Evolutionary conservation across 2,888 invertebrate genomes (phyloP), one percentile per base, ranked within the genome.

Genomic region (Dysmachus trigonus): DNA sequence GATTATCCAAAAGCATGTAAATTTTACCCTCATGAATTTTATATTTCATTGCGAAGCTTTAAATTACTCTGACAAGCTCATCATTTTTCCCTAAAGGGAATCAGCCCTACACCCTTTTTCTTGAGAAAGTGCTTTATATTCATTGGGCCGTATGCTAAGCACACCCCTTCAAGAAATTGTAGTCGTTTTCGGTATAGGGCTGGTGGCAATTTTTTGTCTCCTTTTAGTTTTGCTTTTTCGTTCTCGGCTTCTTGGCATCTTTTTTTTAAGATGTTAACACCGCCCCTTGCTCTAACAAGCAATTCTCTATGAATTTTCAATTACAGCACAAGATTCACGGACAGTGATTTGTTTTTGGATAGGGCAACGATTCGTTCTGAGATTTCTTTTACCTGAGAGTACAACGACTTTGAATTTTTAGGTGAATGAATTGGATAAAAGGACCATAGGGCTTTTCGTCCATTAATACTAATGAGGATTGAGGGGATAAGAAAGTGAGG

Each of bases 91-190:
- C 62, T 27, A 38, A 7, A 22, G 38, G 7, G 33, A 18, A 35
- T 22, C n/a, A n/a, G n/a, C n/a, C n/a, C 22, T 82, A 27, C 71
- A 82, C 82, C 82, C 82, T 82, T 82, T 82, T 82, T 62, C 62
- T 62, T 62, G 53, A 35, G 62, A 82, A 82, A 62, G 33, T 82
- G 33, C 82, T 82, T 82, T 62, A 82, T 82, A 82, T 82, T 82
- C 82, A 82, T 82, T 33, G 62, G 82, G 35, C 62, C 35, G 53
- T 82, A 62, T 76, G 76, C 76, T 76, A 76, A 76, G 76, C 35
- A 76, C 76, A 38, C 76, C 76, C 38, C 76, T 76, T 76, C 76
- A 33, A 38, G 76, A 76, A 76, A 76, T 76, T 76, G 35, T 22
- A 38, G 76, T 76, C 73, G 73, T 76, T 38, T 47, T 76, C 22